Percentiles rank a stretch among this genome's conserved stretches.
Conservation (phyloP, 1,140 invertebrate species). For the Drosophila quadrilineata region DNA sequence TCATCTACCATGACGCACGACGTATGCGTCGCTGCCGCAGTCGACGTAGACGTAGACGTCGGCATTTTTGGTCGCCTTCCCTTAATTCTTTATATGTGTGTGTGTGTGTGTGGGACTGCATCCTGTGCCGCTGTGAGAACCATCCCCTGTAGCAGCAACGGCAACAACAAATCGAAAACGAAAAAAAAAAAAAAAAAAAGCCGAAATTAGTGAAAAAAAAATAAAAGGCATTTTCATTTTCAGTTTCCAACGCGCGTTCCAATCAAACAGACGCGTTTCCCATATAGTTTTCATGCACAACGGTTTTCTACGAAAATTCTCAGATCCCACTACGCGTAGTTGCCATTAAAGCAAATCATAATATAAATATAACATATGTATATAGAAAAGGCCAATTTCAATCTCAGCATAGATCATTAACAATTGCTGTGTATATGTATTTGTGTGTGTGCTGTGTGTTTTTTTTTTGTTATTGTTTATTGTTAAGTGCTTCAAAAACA, state of each 20-base stretch:
- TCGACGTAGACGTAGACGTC: slow-evolving; percentile 6
- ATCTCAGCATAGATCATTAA: neutral
- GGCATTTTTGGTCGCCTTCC: slow-evolving; percentile 37
- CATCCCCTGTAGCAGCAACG: slow-evolving; percentile 42
- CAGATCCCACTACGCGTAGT: too few species aligned
- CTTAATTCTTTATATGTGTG: slow-evolving; percentile 40
- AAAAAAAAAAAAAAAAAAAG: slow-evolving; percentile 44
- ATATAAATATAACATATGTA: neutral
- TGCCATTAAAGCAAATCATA: too few species aligned
- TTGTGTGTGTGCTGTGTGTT: neutral
- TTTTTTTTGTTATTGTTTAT: neutral
- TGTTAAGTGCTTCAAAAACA: neutral
- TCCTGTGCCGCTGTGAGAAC: slow-evolving; percentile 41
- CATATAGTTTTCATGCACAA: too few species aligned
- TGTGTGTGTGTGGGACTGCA: slow-evolving; percentile 39
- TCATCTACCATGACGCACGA: slow-evolving; percentile 37
- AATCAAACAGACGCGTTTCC: slow-evolving; percentile 57
- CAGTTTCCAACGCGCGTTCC: slow-evolving; percentile 61
- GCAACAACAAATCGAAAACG: slow-evolving; percentile 1
- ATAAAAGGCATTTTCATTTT: slow-evolving; percentile 59
- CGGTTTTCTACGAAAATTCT: too few species aligned
- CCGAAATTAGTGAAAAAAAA: slow-evolving; percentile 57
- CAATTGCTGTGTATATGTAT: neutral
- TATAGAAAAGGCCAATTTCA: too few species aligned
- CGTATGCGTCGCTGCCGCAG: neutral